Base-by-base conservation (phyloP, 2,888 invertebrate genomes). In the Hoplodrina blanda region DNA sequence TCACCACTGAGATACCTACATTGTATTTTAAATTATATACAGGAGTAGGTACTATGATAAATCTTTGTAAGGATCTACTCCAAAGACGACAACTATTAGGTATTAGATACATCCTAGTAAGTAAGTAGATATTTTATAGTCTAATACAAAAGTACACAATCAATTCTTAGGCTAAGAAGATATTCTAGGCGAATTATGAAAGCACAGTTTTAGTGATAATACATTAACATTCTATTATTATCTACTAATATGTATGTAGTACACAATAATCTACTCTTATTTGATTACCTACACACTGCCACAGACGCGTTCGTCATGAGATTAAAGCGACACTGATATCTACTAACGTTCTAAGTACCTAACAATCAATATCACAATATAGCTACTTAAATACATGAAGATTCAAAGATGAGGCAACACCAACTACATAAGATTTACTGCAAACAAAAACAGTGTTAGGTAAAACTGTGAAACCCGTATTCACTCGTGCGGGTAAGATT, bases 351-450 rank as follows among this genome's bases (percentile, higher is more conserved):
- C 88, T 90, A 89, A 86, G 82, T 82, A 87, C 90, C 91, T 93
- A 93, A 89, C 89, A 91, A 89, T 91, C 90, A 92, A 92, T 94
- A 95, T 94, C 94, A 94, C 94, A 94, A 92, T 93, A 92, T 92
- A 89, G 89, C 92, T 92, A 94, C 91, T 87, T 89, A 88, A 88
- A 86, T 89, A 88, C 80, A 90, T 78, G 83, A 84, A 90, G 85
- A 91, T 88, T 83, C 80, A 85, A 88, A 88, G 87, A 90, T 92
- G 91, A 90, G 86, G 90, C 88, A 92, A 91, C 88, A 85, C 69
- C 74, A 76, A 87, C 85, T 81, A 88, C 85, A 85, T 84, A 81
- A 85, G 83, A 89, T 85, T 84, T 87, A 89, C 86, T 81, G 82
- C 73, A 80, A 77, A 75, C 73, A 80, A 77, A 75, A 65, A 76